Evolutionary conservation across 1,140 invertebrate genomes (phyloP).

Genomic region (Drosophila guanche): DNA sequence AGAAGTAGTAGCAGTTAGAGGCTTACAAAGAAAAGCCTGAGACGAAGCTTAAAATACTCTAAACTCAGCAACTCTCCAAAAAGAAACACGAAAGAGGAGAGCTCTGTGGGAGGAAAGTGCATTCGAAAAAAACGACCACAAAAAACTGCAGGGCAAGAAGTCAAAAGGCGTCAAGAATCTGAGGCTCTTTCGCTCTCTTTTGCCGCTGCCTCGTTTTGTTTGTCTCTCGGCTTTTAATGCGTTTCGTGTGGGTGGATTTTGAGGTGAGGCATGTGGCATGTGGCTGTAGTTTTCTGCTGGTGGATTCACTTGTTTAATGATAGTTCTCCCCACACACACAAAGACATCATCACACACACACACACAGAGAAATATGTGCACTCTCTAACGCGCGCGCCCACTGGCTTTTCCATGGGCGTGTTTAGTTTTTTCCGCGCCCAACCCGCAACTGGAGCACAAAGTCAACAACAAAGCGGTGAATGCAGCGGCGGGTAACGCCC

Average conservation of each 20-base stretch:
- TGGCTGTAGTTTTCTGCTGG: conserved; percentile 43
- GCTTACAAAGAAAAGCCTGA: conserved; percentile 45
- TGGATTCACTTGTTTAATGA: conserved; percentile 72
- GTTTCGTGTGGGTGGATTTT: conserved; percentile 29
- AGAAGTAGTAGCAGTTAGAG: conserved; percentile 36
- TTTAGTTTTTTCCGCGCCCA: conserved; percentile 16
- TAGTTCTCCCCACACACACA: conserved; percentile 37
- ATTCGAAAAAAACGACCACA: conserved; percentile 29
- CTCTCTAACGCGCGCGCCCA: conserved; percentile 31
- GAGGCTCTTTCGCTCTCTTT: conserved; percentile 36
- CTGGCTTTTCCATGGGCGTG: conserved; percentile 1
- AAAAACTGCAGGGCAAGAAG: conserved; percentile 42
- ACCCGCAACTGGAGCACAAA: conserved; percentile 77
- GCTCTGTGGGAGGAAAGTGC: too few species aligned
- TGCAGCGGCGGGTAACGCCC: conserved; percentile 68
- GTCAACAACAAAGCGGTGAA: conserved; percentile 64
- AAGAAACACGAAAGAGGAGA: too few species aligned
- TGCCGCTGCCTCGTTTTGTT: conserved; percentile 51
- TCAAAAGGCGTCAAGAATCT: conserved; percentile 52
- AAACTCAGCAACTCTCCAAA: too few species aligned
- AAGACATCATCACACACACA: too few species aligned
- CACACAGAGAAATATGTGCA: conserved; percentile 65
- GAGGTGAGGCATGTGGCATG: conserved; percentile 24
- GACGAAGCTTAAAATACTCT: too few species aligned
- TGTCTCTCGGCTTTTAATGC: conserved; percentile 56